Evolutionary conservation across 2,797 vertebrate genomes (phyloP), one percentile per base, ranked within the genome.

Genomic region (Odontamblyopus lacepedii): DNA sequence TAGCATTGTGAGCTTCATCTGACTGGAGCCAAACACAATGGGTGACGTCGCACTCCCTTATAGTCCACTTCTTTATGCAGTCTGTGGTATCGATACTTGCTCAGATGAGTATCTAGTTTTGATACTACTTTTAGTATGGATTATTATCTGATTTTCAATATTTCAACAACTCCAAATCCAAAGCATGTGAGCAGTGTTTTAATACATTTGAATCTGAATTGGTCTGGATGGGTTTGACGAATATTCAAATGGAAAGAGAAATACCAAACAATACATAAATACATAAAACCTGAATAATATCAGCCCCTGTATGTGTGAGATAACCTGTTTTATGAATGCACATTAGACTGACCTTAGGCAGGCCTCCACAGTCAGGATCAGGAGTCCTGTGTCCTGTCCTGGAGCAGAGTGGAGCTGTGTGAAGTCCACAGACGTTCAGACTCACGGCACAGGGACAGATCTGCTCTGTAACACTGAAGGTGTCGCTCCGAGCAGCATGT

Each of bases 341-440:
- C 66, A 27, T 63, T 72, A 80, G 65, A 65, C 79, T 57, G 69
- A 30, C 56, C 64, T 74, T 30, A 15, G 44, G 12, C 44, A 48
- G 41, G 11, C 60, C 69, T 60, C 41, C 55, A 23, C 19, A 51
- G 59, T 61, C 50, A 23, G 69, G 48, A 23, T 50, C 65, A 66
- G 69, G 63, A 78, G 71, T 66, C 29, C 29, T 69, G 68, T 73
- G 68, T 76, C 51, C 19, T 19, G 15, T 35, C 51, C 6, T 38
- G 35, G 72, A 71, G 78, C 67, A 13, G 44, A 35, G 64, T 60
- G 63, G 55, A 77, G 69, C 16, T 69, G 68, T 82, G 62, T 69
- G 72, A 80, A 82, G 69, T 70, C 32, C 67, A 72, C 74, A 77
- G 73, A 72, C 32, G 76, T 85, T 57, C 65, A 74, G 64, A 12